Conservation (phyloP, 2,888 invertebrate species). For the Mylabris sibirica region DNA sequence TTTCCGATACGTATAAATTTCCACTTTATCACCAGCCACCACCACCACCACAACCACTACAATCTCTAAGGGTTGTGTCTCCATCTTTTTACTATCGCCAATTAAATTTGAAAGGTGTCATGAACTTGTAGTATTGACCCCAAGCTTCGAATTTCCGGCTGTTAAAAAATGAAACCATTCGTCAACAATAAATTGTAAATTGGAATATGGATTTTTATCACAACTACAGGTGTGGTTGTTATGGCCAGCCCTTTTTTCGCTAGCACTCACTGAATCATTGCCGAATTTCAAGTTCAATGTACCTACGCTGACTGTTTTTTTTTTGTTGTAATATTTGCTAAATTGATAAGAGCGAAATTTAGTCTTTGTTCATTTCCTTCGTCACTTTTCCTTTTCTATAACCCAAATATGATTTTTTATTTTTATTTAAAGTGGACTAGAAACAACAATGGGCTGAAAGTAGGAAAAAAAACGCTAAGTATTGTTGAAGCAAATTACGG, state of each 20-base stretch:
- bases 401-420: no score
- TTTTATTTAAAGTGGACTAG: not conserved
- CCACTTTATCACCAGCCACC: no score
- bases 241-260: not conserved
- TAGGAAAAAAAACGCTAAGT: constrained; percentile 35
- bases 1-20: not conserved
- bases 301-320: not conserved
- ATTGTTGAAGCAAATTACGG: no score
- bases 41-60: no score
- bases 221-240: not conserved
- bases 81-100: not conserved
- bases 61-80: not conserved
- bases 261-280: not conserved
- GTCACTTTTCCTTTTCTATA: not conserved
- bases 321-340: not conserved
- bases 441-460: constrained; percentile 22
- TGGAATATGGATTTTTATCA: not conserved
- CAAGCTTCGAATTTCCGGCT: constrained; percentile 9
- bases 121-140: constrained; percentile 42
- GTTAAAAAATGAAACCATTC: not conserved
- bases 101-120: constrained; percentile 25
- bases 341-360: not conserved
- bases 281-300: constrained; percentile 31
- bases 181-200: not conserved
- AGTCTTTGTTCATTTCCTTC: not conserved